Evolutionary conservation across 2,888 invertebrate genomes (phyloP).

Genomic region (Diaperis boleti): DNA sequence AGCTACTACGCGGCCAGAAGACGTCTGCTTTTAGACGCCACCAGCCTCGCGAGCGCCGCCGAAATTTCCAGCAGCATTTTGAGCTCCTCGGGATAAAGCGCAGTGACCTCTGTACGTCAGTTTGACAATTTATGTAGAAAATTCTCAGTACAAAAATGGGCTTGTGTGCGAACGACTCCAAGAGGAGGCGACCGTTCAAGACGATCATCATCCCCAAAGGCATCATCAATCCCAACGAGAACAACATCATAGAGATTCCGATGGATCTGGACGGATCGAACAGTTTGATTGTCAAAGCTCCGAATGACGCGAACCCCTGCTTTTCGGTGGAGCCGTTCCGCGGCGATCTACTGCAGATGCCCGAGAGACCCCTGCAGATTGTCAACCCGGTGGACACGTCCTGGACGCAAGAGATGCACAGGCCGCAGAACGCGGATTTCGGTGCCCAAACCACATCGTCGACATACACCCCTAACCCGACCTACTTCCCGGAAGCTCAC

Average conservation of each 20-base stretch:
- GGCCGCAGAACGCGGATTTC: neutral
- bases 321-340: constrained; percentile 27
- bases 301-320: constrained; percentile 6
- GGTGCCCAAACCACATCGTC: constrained; percentile 5
- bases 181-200: constrained; percentile 7
- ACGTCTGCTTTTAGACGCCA: constrained; percentile 21
- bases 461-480: too few relatives aligned
- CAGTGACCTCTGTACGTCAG: constrained; percentile 23
- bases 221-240: constrained; percentile 19
- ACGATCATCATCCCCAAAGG: constrained; percentile 31
- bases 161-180: constrained; percentile 7
- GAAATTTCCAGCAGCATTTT: constrained; percentile 14
- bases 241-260: constrained; percentile 30
- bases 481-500: constrained; percentile 1
- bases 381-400: neutral
- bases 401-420: neutral
- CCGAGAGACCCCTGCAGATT: neutral
- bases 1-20: constrained; percentile 15
- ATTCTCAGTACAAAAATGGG: constrained; percentile 27
- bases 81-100: neutral
- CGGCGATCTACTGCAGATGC: too few relatives aligned
- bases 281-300: constrained; percentile 26
- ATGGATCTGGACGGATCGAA: constrained; percentile 9
- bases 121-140: constrained; percentile 20
- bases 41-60: constrained; percentile 16